Evolutionary conservation across 2,888 invertebrate genomes (phyloP).

Genomic region (Beris chalybata): DNA sequence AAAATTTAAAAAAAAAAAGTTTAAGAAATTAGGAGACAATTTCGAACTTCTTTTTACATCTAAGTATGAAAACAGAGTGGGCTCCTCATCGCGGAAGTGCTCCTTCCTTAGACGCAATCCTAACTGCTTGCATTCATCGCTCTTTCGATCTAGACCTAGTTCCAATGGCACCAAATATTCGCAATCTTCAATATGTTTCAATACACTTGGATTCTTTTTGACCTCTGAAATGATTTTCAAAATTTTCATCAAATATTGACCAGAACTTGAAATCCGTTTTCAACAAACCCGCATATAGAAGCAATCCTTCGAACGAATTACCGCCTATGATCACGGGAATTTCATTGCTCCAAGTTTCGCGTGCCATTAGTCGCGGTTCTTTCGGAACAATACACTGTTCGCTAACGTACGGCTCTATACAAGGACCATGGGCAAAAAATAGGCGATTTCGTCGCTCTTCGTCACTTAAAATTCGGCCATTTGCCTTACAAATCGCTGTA

Average conservation of each 20-base stretch:
- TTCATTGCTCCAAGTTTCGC: slow-evolving; percentile 51
- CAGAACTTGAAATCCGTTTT: neutral
- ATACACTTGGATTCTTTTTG: neutral
- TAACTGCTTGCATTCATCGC: slow-evolving; percentile 45
- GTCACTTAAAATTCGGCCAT: slow-evolving; percentile 50
- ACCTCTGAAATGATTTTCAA: slow-evolving; percentile 20
- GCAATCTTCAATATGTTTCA: slow-evolving; percentile 46
- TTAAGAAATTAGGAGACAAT: neutral
- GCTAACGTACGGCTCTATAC: slow-evolving; percentile 50
- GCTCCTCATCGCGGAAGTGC: slow-evolving; percentile 56
- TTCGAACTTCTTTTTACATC: slow-evolving; percentile 46
- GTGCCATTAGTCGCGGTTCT: slow-evolving; percentile 51
- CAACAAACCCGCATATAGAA: slow-evolving; percentile 46
- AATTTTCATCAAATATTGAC: neutral
- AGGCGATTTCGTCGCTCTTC: slow-evolving; percentile 50
- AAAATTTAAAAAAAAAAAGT: neutral
- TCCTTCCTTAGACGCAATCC: slow-evolving; percentile 54
- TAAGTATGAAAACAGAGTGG: slow-evolving; percentile 52
- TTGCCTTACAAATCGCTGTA: slow-evolving; percentile 49
- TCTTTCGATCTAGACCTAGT: slow-evolving; percentile 47
- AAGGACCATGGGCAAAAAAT: slow-evolving; percentile 51
- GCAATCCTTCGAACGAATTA: slow-evolving; percentile 52
- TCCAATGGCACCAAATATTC: slow-evolving; percentile 51
- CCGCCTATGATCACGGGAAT: slow-evolving; percentile 54
- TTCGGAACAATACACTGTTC: slow-evolving; percentile 50